Evolutionary conservation across 2,113 vertebrate species (phyloP), one percentile per base, ranked within the genome.

Genomic region (Ceratotherium simum): DNA sequence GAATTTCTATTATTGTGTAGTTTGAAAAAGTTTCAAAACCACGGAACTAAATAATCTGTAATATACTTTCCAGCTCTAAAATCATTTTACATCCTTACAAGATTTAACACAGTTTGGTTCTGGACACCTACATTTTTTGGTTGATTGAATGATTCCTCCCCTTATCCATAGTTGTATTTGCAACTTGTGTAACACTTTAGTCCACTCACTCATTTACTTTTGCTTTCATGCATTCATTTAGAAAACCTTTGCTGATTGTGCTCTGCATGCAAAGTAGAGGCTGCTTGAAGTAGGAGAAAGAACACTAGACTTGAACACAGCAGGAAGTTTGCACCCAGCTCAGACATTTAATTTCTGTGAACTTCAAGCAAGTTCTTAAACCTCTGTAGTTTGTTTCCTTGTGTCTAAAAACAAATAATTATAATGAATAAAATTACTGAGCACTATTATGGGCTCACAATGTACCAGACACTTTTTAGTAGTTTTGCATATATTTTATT

Each of bases 191-290:
- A 90, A 94, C 56, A 88, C 78, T 79, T 76, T 85, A 65, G 65
- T 81, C n/a, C 76, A 39, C 46, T 70, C 75, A 96, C 13, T 92
- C 46, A 69, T 92, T 83, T 96, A 67, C 39, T 89, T 82, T 95
- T 65, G 87, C 76, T 72, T 65, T 96, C 95, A 96, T 82, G 70
- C 46, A 64, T 93, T 97, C 81, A 73, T 36, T 96, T 56, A 95
- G 97, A 97, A 98, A 91, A 87, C 5, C 90, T 73, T 83, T 60
- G 70, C 33, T 84, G 46, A 76, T 25, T 87, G 33, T 80, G 3
- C 2, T 90, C 21, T 80, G 14, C 7, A 39, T 58, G 33, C 36
- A 94, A 58, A 90, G 12, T 18, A 81, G 48, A 54, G 33, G 5
- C 29, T 60, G 36, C 2, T n/a, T 39, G 46, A 67, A 56, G 9